Conservation (phyloP, 2,888 invertebrate genomes). For the Conchocele bisecta region DNA sequence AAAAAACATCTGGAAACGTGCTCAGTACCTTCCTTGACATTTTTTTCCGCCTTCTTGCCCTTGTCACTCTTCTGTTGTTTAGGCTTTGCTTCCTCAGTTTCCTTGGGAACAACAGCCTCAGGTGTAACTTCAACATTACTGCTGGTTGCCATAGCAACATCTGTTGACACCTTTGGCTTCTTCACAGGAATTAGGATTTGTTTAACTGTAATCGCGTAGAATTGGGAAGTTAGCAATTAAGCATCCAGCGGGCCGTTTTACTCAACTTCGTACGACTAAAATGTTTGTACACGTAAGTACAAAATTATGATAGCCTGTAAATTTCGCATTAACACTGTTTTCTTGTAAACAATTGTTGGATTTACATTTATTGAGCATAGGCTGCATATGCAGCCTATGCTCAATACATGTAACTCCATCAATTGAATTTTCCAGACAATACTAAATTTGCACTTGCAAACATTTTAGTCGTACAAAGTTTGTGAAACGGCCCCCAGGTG, state of each 20-base stretch:
- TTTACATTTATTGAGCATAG: too few relatives aligned
- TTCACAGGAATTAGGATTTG: slow-evolving; percentile 68
- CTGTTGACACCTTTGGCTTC: slow-evolving; percentile 21
- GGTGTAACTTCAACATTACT: not conserved
- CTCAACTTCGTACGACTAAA: too few relatives aligned
- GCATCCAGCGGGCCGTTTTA: not conserved
- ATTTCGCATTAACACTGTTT: not conserved
- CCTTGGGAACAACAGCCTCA: not conserved
- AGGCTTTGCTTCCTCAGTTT: slow-evolving; percentile 10
- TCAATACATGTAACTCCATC: too few relatives aligned
- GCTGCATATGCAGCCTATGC: too few relatives aligned
- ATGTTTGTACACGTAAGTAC: not conserved
- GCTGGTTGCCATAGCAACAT: not conserved
- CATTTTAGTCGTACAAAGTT: too few relatives aligned
- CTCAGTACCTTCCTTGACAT: slow-evolving; percentile 21
- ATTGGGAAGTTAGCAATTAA: not conserved
- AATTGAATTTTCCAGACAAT: too few relatives aligned
- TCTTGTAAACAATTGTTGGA: too few relatives aligned
- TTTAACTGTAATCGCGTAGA: slow-evolving; percentile 58
- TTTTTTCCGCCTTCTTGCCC: slow-evolving; percentile 20
- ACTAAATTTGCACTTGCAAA: too few relatives aligned
- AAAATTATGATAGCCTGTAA: not conserved
- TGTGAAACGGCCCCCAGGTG: too few relatives aligned
- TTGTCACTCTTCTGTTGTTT: slow-evolving; percentile 15
- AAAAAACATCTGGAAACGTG: too few relatives aligned